Base-by-base conservation (phyloP, 2,797 vertebrate species). In the Ceryle rudis region DNA sequence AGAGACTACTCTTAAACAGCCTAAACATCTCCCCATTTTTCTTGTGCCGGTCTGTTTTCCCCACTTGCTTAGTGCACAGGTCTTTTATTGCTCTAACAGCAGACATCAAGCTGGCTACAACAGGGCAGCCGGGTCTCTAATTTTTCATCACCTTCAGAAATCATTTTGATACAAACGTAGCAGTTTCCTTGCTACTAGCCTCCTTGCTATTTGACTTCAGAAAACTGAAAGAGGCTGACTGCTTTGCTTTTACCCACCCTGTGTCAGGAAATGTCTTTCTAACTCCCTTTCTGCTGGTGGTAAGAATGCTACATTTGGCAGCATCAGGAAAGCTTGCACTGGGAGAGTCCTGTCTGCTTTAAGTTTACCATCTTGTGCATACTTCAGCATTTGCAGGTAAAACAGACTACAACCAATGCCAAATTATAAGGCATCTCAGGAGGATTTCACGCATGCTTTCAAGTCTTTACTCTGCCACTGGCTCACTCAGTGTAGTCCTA, bases 51-150 rank as follows among this genome's bases (percentile, higher is more conserved):
- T 26, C 57, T 78, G 11, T 18, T 61, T 70, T 67, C 29, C 47
- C 13, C n/a, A 3, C 22, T 52, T 80, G 9, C 18, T 12, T 18
- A 39, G 44, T 0, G 0, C 3, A 3, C 8, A 23, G 17, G 19
- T 64, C 26, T 51, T 31, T 41, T 31, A 3, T 2, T 61, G 15
- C 19, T 41, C 26, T 18, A 67, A 21, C 26, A 39, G 42, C 37
- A 66, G 46, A 23, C 6, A 12, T 12, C 21, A 31, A 19, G 6
- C 10, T 54, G 19, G 8, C 23, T 21, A 25, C 33, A 31, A 37
- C 23, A 47, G 65, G 18, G 46, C 7, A 84, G 8, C 10, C 5
- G 44, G 42, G 4, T 81, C 23, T 61, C 15, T 21, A 28, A 47
- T n/a, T 25, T 26, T 66, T 33, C 47, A 20, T 26, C 28, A 29